phyloP scores from a whole-genome alignment of 2,888 invertebrate species.

The Melieria omissa region DNA sequence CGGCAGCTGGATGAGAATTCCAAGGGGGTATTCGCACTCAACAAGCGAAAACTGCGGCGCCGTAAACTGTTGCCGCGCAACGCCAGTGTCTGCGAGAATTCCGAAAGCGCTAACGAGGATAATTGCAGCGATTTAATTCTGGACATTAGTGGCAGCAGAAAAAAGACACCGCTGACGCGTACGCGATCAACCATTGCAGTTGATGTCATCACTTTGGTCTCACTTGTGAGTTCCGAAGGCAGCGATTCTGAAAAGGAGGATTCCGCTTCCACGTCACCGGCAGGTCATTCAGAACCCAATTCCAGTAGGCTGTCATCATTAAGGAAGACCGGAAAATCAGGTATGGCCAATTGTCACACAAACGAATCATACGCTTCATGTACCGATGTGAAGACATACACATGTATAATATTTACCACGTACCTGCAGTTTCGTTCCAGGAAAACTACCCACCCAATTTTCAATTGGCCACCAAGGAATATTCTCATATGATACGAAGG shows the following conservation, averaged over 20 bases:
- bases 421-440: constrained; percentile 65
- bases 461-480: constrained; percentile 62
- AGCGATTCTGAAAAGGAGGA: constrained; percentile 73
- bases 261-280: constrained; percentile 37
- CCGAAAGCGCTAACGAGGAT: constrained; percentile 25
- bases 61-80: constrained; percentile 57
- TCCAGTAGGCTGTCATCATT: constrained; percentile 58
- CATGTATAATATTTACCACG: not conserved
- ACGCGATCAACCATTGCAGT: constrained; percentile 60
- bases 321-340: constrained; percentile 66
- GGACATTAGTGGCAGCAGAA: constrained; percentile 39
- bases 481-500: constrained; percentile 63
- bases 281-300: constrained; percentile 49
- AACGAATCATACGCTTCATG: too few relatives aligned
- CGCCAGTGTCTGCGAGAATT: constrained; percentile 44
- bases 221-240: constrained; percentile 74
- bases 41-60: constrained; percentile 58
- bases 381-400: too few relatives aligned
- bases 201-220: constrained; percentile 75
- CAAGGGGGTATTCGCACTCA: constrained; percentile 52
- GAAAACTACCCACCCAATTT: constrained; percentile 63
- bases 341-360: constrained; percentile 44
- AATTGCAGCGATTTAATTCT: constrained; percentile 36
- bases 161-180: constrained; percentile 53
- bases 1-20: constrained; percentile 56